These are phyloP conservation scores for Anarrhichthys ocellatus DNA, from an alignment of 2,113 vertebrate genomes.

Conservation along the genomic window DNA sequence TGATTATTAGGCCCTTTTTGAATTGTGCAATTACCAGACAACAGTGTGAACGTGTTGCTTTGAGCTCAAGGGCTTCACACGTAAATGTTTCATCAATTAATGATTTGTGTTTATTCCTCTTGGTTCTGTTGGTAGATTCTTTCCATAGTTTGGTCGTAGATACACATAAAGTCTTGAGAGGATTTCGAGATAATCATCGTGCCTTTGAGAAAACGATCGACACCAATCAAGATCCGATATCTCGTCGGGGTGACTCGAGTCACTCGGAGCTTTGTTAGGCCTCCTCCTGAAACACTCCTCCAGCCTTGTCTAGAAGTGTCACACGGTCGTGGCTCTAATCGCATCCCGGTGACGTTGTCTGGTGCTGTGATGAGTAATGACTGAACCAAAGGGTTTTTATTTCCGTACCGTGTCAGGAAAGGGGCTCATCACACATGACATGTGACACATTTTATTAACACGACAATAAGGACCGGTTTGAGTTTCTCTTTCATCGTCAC, in stretches of 20 bases:
- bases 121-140: neutral
- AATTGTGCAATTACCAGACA: neutral
- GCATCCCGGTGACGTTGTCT: neutral
- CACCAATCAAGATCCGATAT: no score
- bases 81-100: neutral
- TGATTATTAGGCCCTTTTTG: conserved; percentile 19
- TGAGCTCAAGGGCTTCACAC: neutral
- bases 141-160: neutral
- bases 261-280: conserved; percentile 29
- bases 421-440: neutral
- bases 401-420: neutral
- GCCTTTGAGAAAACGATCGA: no score
- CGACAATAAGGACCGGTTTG: neutral
- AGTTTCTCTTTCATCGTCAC: neutral
- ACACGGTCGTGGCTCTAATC: conserved; percentile 47
- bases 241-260: conserved; percentile 29
- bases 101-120: neutral
- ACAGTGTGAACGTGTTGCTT: neutral
- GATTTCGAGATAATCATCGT: neutral
- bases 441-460: conserved; percentile 13
- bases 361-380: conserved; percentile 33
- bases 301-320: conserved; percentile 23
- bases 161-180: no score
- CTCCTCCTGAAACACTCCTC: conserved; percentile 15
- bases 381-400: neutral